A percentile compares a stretch with the other conserved stretches of the same genome.
Evolutionary conservation across 2,888 invertebrate genomes (phyloP).

Genomic region (Philereme vetulata): DNA sequence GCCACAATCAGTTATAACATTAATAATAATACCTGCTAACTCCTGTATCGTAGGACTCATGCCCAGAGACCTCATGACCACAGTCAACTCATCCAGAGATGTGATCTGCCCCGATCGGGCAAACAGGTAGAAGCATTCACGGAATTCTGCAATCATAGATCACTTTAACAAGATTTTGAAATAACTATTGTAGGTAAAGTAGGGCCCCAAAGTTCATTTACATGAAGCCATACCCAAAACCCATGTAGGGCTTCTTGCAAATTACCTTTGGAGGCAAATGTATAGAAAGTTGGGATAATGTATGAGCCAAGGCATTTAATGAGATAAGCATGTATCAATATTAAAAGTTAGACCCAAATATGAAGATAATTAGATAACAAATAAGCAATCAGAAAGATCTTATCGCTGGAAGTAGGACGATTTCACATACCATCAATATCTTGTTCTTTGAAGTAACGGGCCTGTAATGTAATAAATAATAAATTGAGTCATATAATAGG

Average conservation of each 20-base stretch:
- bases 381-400: constrained; percentile 1
- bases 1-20: no score
- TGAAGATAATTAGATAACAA: neutral
- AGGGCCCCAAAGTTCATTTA: no score
- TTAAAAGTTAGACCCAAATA: neutral
- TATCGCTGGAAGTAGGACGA: constrained; percentile 15
- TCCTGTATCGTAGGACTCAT: constrained; percentile 97
- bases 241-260: no score
- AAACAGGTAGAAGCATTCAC: constrained; percentile 98
- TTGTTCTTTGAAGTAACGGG: constrained; percentile 96
- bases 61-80: constrained; percentile 97
- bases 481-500: neutral
- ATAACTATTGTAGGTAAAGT: no score
- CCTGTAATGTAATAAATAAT: constrained; percentile 82
- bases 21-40: constrained; percentile 83
- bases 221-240: no score
- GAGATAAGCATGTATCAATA: neutral
- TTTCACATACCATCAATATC: constrained; percentile 94
- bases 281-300: neutral
- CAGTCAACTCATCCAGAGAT: constrained; percentile 94
- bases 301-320: neutral
- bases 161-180: neutral
- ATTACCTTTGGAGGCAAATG: no score
- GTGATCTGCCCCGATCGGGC: constrained; percentile 95
- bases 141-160: constrained; percentile 48